phyloP scores from a whole-genome alignment of 37 sponge, comb jelly and placozoan genomes.

The Beroe ovata region DNA sequence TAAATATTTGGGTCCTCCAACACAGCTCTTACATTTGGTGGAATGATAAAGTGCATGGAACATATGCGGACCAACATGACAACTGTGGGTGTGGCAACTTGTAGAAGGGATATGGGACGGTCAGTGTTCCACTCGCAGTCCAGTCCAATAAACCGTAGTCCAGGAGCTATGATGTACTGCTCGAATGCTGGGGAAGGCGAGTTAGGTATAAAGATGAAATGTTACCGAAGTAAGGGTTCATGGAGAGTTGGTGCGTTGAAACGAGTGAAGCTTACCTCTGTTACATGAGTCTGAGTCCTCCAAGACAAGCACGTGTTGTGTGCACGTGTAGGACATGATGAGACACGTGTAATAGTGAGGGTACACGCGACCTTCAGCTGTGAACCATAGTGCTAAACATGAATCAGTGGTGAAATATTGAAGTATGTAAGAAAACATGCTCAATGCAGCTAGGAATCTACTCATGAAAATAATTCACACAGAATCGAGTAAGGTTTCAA shows the following conservation, averaged over 20 bases:
- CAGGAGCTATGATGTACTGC: not conserved
- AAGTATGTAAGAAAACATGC: too few relatives aligned
- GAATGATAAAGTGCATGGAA: not conserved
- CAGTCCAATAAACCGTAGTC: slow-evolving; percentile 29
- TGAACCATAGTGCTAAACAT: too few relatives aligned
- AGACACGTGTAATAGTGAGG: too few relatives aligned
- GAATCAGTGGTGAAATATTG: too few relatives aligned
- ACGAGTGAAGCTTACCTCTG: too few relatives aligned
- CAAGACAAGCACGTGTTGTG: not conserved
- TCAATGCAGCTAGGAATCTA: too few relatives aligned
- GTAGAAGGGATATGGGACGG: slow-evolving; percentile 13
- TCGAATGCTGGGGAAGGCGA: slow-evolving; percentile 11
- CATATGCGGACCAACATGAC: not conserved
- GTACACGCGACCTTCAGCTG: too few relatives aligned
- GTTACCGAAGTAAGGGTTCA: not conserved
- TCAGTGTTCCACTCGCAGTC: slow-evolving; percentile 63
- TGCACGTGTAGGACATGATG: slow-evolving; percentile 32
- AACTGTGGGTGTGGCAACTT: slow-evolving; percentile 38
- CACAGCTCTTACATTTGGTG: not conserved
- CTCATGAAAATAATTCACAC: too few relatives aligned
- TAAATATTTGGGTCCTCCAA: slow-evolving; percentile 35
- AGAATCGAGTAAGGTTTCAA: too few relatives aligned
- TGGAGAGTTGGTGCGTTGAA: not conserved
- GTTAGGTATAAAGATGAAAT: too few relatives aligned
- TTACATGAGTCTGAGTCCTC: slow-evolving; percentile 25